These are phyloP conservation scores for Trachelus tabidus DNA, from an alignment of 2,888 invertebrate genomes.

Conservation along the genomic window DNA sequence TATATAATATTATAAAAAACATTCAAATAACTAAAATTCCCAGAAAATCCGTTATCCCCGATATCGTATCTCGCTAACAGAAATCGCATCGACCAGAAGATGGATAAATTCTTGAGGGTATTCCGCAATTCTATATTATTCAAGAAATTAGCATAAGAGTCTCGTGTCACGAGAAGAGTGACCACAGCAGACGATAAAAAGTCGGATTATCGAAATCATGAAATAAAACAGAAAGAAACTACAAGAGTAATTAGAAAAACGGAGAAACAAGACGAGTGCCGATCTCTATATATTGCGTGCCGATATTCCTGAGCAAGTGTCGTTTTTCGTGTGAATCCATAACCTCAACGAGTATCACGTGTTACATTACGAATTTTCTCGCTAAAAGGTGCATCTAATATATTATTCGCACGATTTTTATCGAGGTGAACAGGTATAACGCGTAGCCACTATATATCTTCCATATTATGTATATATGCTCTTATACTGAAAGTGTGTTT, in stretches of 20 bases:
- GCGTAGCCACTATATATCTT: neutral
- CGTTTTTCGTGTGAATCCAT: neutral
- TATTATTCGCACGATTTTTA: neutral
- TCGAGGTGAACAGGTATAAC: neutral
- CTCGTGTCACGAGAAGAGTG: neutral
- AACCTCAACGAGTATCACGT: neutral
- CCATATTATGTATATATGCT: neutral
- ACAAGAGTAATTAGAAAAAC: neutral
- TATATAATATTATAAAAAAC: no score
- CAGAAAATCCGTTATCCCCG: neutral
- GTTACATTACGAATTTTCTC: no score
- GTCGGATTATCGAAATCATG: neutral
- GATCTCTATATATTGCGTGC: neutral
- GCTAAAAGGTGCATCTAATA: neutral
- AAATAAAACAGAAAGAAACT: neutral
- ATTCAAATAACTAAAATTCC: no score
- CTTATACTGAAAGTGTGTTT: neutral
- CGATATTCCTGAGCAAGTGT: neutral
- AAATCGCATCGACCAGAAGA: neutral
- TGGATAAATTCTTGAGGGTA: neutral
- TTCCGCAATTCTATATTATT: neutral
- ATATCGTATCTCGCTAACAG: neutral
- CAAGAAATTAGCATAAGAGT: neutral
- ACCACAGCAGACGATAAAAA: neutral
- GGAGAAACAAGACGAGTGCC: neutral